Base-by-base conservation (phyloP, 2,797 vertebrate genomes). In the Acridotheres tristis region DNA sequence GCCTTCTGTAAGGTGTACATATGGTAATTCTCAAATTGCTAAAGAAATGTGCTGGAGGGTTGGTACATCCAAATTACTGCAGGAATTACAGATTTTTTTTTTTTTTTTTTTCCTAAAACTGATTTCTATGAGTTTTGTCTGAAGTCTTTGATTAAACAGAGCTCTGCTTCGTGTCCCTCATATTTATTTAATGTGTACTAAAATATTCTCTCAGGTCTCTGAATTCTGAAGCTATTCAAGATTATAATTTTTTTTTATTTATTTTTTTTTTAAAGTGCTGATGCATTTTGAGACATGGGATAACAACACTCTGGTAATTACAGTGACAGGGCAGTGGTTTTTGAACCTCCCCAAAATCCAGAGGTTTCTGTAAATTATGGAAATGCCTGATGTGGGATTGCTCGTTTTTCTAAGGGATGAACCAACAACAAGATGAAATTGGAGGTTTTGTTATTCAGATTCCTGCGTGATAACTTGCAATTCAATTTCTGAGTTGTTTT, bases 391-490 rank as follows among this genome's bases (percentile, higher is more conserved):
- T 76, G 71, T 48, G 71, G 23, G 12, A 11, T 55, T 7, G 5
- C 32, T 19, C 0, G 4, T 34, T 65, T 72, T 68, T 85, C 9
- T 27, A 32, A 50, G 47, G 68, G 61, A 36, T 47, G 63, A 80
- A 36, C 43, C 29, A 25, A 8, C 25, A 19, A 5, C 3, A 6
- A 23, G 19, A 13, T 16, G n/a, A 36, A 43, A 59, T 20, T 9
- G 25, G 63, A 50, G 27, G 29, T 19, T 87, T 63, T 61, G 9
- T 20, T 65, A 23, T 42, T 61, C 19, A 29, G 16, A 62, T 53
- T 62, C 58, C 47, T 73, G 16, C 18, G 0, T 7, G 18, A n/a
- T n/a, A 72, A 36, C 10, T 54, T 45, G 3, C 16, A 65, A 0
- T 53, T 59, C 3, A 21, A 36, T 54, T 66, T 79, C 36, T 7